phyloP scores from a whole-genome alignment of 2,888 invertebrate genomes.

The Plagodis pulveraria region DNA sequence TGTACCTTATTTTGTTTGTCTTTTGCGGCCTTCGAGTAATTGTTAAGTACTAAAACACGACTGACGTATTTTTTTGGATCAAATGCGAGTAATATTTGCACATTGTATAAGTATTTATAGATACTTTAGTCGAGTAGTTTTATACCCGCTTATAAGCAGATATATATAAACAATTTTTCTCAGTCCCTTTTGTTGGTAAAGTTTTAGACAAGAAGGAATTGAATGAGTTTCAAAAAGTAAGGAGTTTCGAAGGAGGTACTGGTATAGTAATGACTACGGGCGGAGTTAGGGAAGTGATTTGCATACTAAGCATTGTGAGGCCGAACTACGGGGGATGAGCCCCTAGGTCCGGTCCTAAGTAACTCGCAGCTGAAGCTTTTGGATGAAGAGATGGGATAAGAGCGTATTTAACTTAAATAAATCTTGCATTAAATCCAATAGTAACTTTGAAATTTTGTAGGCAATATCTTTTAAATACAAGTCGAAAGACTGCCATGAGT shows the following conservation, averaged over 20 bases:
- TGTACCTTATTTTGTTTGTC: constrained; percentile 10
- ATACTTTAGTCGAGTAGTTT: no score
- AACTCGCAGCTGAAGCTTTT: constrained; percentile 29
- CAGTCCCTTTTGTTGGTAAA: constrained; percentile 44
- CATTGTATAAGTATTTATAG: no score
- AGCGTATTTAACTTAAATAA: constrained; percentile 25
- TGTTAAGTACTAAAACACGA: constrained; percentile 6
- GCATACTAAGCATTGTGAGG: constrained; percentile 53
- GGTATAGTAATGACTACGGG: constrained; percentile 38
- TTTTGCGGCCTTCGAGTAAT: constrained; percentile 8
- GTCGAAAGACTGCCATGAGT: no score
- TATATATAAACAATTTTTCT: constrained; percentile 43
- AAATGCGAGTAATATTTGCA: no score
- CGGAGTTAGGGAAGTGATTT: constrained; percentile 56
- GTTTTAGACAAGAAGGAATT: constrained; percentile 49
- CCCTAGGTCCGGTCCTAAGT: constrained; percentile 26
- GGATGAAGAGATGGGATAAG: constrained; percentile 32
- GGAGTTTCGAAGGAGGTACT: constrained; percentile 24
- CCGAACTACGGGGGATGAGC: constrained; percentile 34
- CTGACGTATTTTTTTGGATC: background rate
- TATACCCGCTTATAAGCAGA: background rate
- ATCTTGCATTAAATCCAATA: background rate
- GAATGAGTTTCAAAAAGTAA: constrained; percentile 47
- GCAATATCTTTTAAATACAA: no score
- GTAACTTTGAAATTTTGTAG: no score